Evolutionary conservation across 1,140 invertebrate species (phyloP), one percentile per base, ranked within the genome.

Genomic region (Drosophila nebulosa): DNA sequence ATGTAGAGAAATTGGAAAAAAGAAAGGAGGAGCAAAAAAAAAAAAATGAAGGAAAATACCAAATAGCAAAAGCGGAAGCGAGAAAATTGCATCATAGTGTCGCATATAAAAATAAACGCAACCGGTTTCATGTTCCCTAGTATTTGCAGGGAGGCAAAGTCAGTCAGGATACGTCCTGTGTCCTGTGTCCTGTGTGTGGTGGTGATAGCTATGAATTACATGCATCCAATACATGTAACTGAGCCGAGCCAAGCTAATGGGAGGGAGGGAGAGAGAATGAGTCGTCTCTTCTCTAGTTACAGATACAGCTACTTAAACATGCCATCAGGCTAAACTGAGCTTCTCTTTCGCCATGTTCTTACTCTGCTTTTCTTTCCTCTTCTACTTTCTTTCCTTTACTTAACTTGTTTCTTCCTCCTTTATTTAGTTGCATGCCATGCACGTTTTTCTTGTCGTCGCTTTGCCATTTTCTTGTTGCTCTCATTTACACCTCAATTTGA

Each of bases 401-500:
- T 76, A 65, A 24, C 21, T 74, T 21, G 57, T 42, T 26, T 55
- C 67, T 62, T 69, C 36, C 35, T 61, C 53, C 63, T 64, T 69
- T 66, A 86, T 80, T 78, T 72, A 76, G 62, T 69, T 60, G 73
- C 62, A 86, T 86, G 81, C 80, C 10, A 32, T 69, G 76, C 81
- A 86, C 81, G 81, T 86, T 64, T 36, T 36, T 18, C 59, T 32
- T 39, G 10, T 22, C 9, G 22, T 55, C 78, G 64, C 64, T 50
- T 50, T 51, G 27, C 46, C 60, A 62, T 62, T 42, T 73, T 81
- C 74, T 86, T 85, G 80, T 77, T 78, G 70, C 69, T 80, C 78
- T 77, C 81, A 85, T 86, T 86, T 86, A 81, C 81, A 86, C 81
- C 81, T 86, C 78, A 86, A 86, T 86, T 86, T 86, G 81, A 86